Evolutionary conservation across 2,797 vertebrate species (phyloP).

Genomic region (Enteromius argenteus): DNA sequence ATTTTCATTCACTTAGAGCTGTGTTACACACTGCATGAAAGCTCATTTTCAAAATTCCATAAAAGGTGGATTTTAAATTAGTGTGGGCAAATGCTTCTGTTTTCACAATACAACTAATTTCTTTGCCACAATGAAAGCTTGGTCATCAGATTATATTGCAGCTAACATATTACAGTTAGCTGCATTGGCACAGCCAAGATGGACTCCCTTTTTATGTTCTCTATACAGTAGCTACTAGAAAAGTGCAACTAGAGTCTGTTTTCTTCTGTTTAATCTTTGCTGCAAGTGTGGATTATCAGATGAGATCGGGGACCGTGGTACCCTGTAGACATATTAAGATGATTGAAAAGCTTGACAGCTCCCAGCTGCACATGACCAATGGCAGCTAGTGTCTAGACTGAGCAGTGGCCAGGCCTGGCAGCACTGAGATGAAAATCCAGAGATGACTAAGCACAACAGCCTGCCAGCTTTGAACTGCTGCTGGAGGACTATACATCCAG

Average conservation of each 20-base stretch:
- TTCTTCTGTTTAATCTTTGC: background rate
- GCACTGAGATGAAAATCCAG: conserved; percentile 35
- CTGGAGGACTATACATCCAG: conserved; percentile 1
- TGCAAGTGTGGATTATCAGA: conserved; percentile 30
- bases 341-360: conserved; percentile 53
- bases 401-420: conserved; percentile 46
- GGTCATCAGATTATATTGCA: background rate
- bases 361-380: conserved; percentile 33
- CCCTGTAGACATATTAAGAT: conserved; percentile 46
- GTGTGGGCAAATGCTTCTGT: background rate
- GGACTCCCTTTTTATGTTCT: background rate
- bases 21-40: too few relatives aligned
- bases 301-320: background rate
- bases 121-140: background rate
- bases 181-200: background rate
- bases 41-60: too few relatives aligned
- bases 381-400: conserved; percentile 26
- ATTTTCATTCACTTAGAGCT: too few relatives aligned
- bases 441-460: conserved; percentile 61
- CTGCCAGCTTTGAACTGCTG: conserved; percentile 47
- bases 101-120: background rate
- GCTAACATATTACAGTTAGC: background rate
- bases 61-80: background rate
- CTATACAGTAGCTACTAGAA: background rate
- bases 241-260: background rate